Evolutionary conservation across 2,888 invertebrate genomes (phyloP).

Genomic region (Apocheima hispidaria): DNA sequence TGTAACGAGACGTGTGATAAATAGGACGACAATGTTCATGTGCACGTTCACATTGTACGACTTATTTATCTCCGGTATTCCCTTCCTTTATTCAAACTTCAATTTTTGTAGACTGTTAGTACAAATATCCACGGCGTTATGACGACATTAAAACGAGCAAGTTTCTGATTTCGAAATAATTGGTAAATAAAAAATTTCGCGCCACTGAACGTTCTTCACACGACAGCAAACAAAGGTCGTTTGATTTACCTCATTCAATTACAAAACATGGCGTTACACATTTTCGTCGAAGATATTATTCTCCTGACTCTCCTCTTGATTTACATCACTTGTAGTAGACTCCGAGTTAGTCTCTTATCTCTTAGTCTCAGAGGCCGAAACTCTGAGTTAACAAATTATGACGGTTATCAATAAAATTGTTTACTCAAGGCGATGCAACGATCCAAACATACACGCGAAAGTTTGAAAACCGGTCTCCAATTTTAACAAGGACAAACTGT

Average conservation of each 20-base stretch:
- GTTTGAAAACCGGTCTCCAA: conserved; percentile 35
- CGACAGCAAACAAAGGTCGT: conserved; percentile 62
- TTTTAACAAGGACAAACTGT: conserved; percentile 40
- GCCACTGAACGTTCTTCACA: conserved; percentile 60
- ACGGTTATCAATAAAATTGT: not conserved
- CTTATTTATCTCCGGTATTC: conserved; percentile 23
- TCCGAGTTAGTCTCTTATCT: too few relatives aligned
- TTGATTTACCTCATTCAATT: conserved; percentile 53
- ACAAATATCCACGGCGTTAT: conserved; percentile 43
- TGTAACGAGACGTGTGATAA: conserved; percentile 50
- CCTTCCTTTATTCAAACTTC: conserved; percentile 24
- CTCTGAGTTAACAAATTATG: not conserved
- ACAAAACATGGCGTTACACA: conserved; percentile 45
- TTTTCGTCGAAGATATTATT: conserved; percentile 36
- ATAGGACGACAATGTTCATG: conserved; percentile 33
- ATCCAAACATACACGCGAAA: conserved; percentile 23
- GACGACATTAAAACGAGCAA: conserved; percentile 60
- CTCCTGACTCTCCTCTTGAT: conserved; percentile 22
- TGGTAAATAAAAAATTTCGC: conserved; percentile 68
- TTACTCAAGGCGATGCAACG: conserved; percentile 9
- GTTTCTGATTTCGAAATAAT: conserved; percentile 68
- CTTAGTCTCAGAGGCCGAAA: conserved; percentile 1
- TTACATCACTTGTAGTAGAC: conserved; percentile 17
- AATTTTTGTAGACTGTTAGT: conserved; percentile 31
- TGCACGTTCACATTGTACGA: conserved; percentile 20